Percentiles rank a stretch among this genome's conserved stretches.
phyloP scores from a whole-genome alignment of 2,797 vertebrate genomes.

The Pangasius larnaudii region DNA sequence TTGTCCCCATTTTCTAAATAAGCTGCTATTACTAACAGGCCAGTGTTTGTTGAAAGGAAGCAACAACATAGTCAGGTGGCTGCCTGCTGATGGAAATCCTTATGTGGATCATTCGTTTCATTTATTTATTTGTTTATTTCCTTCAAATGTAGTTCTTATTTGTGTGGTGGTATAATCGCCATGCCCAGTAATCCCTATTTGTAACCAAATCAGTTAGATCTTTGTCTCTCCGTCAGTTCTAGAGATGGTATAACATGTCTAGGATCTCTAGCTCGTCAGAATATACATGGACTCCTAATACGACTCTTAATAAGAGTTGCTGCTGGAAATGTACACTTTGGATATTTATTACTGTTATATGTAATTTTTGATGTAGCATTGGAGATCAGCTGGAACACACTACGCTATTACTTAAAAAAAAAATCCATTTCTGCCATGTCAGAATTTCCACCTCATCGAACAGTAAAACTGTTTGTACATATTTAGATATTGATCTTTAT shows the following conservation, averaged over 20 bases:
- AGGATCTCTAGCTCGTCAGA: not conserved
- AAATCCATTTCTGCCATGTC: not conserved
- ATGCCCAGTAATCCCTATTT: not conserved
- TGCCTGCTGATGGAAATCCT: not conserved
- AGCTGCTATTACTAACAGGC: not conserved
- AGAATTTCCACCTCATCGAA: slow-evolving; percentile 2
- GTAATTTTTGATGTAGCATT: not conserved
- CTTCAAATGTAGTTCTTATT: not conserved
- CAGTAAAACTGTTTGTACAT: not conserved
- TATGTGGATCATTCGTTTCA: not conserved
- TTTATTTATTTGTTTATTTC: not conserved
- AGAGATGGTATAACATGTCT: not conserved
- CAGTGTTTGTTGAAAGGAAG: not conserved
- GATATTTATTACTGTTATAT: slow-evolving; percentile 4
- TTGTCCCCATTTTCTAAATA: not conserved
- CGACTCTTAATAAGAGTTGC: not conserved
- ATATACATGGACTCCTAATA: not conserved
- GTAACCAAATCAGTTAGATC: not conserved
- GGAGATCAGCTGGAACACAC: not conserved
- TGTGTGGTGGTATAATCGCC: not conserved
- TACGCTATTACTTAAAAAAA: not conserved
- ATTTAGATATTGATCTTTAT: not conserved
- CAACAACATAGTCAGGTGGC: not conserved
- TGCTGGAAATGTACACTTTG: not conserved
- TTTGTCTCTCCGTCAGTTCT: not conserved